These are phyloP conservation scores for Cliona cf. orientalis DNA, from an alignment of 37 sponge, comb jelly and placozoan species.

Conservation along the genomic window DNA sequence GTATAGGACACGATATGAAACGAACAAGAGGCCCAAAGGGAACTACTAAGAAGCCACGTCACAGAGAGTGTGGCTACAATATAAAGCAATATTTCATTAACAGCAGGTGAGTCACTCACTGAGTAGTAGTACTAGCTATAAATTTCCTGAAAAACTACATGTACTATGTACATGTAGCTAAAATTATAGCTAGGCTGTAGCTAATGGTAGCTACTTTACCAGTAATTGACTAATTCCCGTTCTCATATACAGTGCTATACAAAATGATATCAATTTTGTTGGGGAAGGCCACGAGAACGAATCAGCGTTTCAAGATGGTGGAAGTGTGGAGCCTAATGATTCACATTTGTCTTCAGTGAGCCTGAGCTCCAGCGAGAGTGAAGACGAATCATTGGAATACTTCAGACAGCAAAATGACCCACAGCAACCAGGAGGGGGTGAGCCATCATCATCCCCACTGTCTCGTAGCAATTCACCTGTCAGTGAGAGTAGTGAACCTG, in stretches of 20 bases:
- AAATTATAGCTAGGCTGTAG: neutral
- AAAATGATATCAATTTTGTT: neutral
- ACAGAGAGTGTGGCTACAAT: neutral
- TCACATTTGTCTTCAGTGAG: neutral
- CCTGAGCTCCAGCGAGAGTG: neutral
- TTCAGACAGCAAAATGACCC: too few relatives aligned
- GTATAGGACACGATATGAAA: too few relatives aligned
- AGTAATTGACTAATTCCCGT: neutral
- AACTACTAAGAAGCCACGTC: neutral
- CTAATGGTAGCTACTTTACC: too few relatives aligned
- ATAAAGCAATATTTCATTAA: slow-evolving; percentile 12
- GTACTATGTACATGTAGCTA: neutral
- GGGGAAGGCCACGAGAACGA: neutral
- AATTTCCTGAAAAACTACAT: neutral
- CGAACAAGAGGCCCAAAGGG: neutral
- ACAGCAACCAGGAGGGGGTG: too few relatives aligned
- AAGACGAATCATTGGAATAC: neutral
- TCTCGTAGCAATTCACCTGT: neutral
- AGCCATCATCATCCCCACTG: too few relatives aligned
- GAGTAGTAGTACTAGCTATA: too few relatives aligned
- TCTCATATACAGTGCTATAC: neutral
- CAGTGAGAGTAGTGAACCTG: neutral
- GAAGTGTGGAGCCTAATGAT: neutral
- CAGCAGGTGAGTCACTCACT: too few relatives aligned
- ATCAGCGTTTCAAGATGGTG: too few relatives aligned